phyloP scores from a whole-genome alignment of 2,113 vertebrate species.

The Catagonus wagneri region DNA sequence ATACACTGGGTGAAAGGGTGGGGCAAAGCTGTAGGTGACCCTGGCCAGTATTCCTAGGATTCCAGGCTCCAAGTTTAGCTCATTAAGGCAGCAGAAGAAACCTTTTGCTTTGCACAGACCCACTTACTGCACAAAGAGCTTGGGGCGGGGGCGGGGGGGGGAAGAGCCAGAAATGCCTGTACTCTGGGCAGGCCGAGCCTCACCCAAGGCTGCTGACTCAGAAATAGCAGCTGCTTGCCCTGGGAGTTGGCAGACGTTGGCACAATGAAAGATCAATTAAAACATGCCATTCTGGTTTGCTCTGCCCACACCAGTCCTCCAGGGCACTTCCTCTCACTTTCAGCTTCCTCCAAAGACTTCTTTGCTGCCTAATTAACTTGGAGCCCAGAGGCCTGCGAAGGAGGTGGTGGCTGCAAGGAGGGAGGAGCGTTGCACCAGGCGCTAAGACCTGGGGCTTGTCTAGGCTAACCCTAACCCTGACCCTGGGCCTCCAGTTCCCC shows the following conservation, averaged over 20 bases:
- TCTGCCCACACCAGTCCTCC: not conserved
- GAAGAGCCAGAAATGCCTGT: not conserved
- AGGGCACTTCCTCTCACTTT: slow-evolving; percentile 63
- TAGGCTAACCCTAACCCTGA: too few species aligned
- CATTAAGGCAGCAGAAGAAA: slow-evolving; percentile 67
- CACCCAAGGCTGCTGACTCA: slow-evolving; percentile 63
- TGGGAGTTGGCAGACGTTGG: slow-evolving; percentile 42
- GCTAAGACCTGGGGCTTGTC: not conserved
- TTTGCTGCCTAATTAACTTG: slow-evolving; percentile 60
- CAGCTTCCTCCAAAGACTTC: slow-evolving; percentile 37
- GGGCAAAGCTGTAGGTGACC: not conserved
- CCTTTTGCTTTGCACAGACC: slow-evolving; percentile 28
- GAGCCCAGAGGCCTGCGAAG: slow-evolving; percentile 33
- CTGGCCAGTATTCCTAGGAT: slow-evolving; percentile 37
- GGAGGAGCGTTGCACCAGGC: not conserved
- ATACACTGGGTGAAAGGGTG: not conserved
- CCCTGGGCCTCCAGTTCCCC: not conserved
- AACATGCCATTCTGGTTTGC: slow-evolving; percentile 58
- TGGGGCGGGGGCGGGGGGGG: not conserved
- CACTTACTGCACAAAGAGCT: slow-evolving; percentile 7
- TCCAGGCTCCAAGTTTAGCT: slow-evolving; percentile 4
- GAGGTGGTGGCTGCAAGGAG: not conserved
- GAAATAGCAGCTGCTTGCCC: slow-evolving; percentile 64
- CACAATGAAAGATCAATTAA: slow-evolving; percentile 71
- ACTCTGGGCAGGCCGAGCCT: not conserved